Conservation (phyloP, 1,140 invertebrate species). For the Adelges cooleyi region DNA sequence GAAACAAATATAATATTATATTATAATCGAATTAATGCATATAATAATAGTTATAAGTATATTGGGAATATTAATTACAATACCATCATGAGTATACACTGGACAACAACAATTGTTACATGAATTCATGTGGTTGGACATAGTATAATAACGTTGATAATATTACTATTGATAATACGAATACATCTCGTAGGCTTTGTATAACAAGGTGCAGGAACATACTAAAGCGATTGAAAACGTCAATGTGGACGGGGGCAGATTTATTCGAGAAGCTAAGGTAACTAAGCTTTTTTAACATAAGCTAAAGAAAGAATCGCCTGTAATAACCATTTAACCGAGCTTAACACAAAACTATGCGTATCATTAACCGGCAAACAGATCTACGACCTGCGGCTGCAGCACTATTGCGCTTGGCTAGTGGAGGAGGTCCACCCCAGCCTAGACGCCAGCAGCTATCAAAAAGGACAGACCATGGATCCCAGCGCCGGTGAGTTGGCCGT, state of each 20-base stretch:
- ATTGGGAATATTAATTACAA: slow-evolving; percentile 1
- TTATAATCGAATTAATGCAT: too few relatives aligned
- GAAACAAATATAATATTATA: too few relatives aligned
- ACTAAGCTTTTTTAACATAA: slow-evolving; percentile 35
- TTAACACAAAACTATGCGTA: slow-evolving; percentile 30
- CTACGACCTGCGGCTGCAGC: slow-evolving; percentile 73
- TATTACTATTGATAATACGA: slow-evolving; percentile 14
- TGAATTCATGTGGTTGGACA: neutral
- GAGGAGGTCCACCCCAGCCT: slow-evolving; percentile 74
- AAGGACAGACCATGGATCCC: slow-evolving; percentile 36
- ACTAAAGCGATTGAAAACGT: slow-evolving; percentile 88
- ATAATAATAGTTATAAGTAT: slow-evolving; percentile 12
- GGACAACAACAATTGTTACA: neutral
- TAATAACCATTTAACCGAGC: slow-evolving; percentile 40
- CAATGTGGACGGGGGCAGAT: slow-evolving; percentile 85
- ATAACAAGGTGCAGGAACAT: slow-evolving; percentile 78
- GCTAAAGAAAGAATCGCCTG: slow-evolving; percentile 4
- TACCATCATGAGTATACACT: neutral
- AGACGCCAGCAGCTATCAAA: slow-evolving; percentile 45
- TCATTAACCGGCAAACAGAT: slow-evolving; percentile 48
- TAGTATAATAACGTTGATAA: too few relatives aligned
- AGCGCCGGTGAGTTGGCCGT: slow-evolving; percentile 63
- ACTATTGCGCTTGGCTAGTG: slow-evolving; percentile 76
- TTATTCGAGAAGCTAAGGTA: slow-evolving; percentile 97
- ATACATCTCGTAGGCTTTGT: slow-evolving; percentile 59